Percentiles rank a stretch among this genome's conserved stretches.
Evolutionary conservation across 2,888 invertebrate genomes (phyloP).

Genomic region (Morinoia aosen): DNA sequence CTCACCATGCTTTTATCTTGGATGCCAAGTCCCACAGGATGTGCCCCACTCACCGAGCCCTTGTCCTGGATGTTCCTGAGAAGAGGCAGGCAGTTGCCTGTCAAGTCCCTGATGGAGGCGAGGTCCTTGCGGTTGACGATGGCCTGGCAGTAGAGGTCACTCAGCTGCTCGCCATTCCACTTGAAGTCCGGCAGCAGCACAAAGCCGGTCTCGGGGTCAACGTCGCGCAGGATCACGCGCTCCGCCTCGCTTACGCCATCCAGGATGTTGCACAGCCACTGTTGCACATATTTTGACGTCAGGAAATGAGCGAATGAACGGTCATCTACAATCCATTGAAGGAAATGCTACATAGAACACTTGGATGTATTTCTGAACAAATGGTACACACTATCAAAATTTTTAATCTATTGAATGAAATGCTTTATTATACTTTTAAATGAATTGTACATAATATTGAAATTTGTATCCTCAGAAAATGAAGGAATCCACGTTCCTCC

Average conservation of each 20-base stretch:
- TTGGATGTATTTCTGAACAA: background rate
- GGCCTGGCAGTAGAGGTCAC: conserved; percentile 88
- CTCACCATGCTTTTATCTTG: no score
- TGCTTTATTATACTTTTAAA: background rate
- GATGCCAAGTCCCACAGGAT: no score
- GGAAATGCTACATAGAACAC: background rate
- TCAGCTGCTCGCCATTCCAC: conserved; percentile 88
- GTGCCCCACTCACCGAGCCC: conserved; percentile 77
- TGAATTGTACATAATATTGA: background rate
- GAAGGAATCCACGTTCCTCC: background rate
- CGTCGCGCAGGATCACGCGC: conserved; percentile 86
- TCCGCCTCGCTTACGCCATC: conserved; percentile 90
- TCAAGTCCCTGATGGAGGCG: conserved; percentile 88
- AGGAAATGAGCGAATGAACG: no score
- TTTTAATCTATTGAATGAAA: background rate
- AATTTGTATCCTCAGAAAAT: background rate
- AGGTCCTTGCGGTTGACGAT: conserved; percentile 82
- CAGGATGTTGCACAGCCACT: conserved; percentile 98
- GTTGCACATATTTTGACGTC: conserved; percentile 70
- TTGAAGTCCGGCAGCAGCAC: conserved; percentile 93
- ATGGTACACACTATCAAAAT: background rate
- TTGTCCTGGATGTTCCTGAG: conserved; percentile 85
- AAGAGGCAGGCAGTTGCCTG: conserved; percentile 82
- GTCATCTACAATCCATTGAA: background rate
- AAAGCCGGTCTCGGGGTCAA: conserved; percentile 83